Base-by-base conservation (phyloP, 2,113 vertebrate genomes). In the Nyctereutes procyonoides region DNA sequence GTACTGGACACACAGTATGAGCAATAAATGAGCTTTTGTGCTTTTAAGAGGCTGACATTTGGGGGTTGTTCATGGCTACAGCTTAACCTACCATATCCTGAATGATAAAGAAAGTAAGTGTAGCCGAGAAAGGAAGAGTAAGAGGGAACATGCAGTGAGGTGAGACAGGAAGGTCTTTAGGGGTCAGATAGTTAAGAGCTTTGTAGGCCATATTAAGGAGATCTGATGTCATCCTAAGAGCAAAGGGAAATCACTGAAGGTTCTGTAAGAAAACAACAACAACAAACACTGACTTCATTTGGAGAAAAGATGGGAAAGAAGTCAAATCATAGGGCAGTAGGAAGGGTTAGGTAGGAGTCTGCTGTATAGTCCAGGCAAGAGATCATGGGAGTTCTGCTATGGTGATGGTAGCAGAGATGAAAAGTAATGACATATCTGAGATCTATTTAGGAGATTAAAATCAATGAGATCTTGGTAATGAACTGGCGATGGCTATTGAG, bases 1-100 rank as follows among this genome's bases (percentile, higher is more conserved):
- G 43, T 2, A 14, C 4, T 51, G 28, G 43, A n/a, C 12, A 56
- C 1, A 0, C 0, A 35, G 55, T 14, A 0, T 28, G 30, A 88
- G n/a, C 30, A n/a, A n/a, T 11, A 71, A 6, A 26, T 16, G 30
- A 73, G 12, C 8, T 53, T 58, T 28, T 63, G 20, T 35, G 79
- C 17, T 60, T 96, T 51, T 9, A 43, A 56, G 48, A 13, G 15
- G 17, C 35, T 51, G 32, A 65, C 62, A 63, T 85, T 20, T 63
- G 26, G 65, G 51, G 58, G 10, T 15, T 80, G 16, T n/a, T 24
- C 30, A 17, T 62, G 96, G 24, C 2, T 69, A 24, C 17, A 69
- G 51, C n/a, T 22, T 28, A 73, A 85, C 10, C 19, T 43, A 20
- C 30, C 65, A 4, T n/a, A 77, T 4, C 11, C 19, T 95, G 73